A percentile compares a stretch with the other conserved stretches of the same genome.
These are phyloP conservation scores for Mustelus asterias DNA, from an alignment of 2,113 vertebrate genomes.

Conservation along the genomic window DNA sequence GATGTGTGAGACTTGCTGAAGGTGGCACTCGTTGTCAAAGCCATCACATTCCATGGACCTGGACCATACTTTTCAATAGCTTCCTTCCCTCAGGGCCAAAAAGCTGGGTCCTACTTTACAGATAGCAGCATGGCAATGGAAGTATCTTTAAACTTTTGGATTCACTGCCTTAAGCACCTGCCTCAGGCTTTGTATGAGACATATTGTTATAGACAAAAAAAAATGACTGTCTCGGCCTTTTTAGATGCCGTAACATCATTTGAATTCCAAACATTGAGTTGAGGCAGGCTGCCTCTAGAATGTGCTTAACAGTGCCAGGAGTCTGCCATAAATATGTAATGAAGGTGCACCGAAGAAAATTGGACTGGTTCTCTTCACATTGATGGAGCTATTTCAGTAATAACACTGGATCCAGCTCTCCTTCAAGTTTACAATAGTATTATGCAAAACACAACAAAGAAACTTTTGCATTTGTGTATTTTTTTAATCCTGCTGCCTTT, in stretches of 20 bases:
- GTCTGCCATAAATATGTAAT: background rate
- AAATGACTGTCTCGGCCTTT: background rate
- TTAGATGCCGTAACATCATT: background rate
- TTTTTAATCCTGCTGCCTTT: background rate
- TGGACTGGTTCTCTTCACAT: background rate
- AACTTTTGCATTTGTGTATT: background rate
- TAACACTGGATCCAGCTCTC: background rate
- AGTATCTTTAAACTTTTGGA: background rate
- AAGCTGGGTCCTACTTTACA: background rate
- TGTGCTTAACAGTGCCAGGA: background rate
- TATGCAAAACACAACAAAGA: background rate
- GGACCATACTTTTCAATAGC: background rate
- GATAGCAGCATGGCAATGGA: background rate
- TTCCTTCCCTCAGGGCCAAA: background rate
- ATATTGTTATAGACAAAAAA: background rate
- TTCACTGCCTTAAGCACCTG: background rate
- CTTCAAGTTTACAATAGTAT: background rate
- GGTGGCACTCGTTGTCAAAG: background rate
- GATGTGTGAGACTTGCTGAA: background rate
- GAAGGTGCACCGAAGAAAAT: background rate
- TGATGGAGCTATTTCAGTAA: constrained; percentile 6
- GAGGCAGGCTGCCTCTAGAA: background rate
- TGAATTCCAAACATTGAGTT: background rate
- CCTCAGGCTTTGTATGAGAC: background rate
- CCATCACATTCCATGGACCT: background rate